phyloP scores from a whole-genome alignment of 2,888 invertebrate species.

The Podotricha telesiphe region DNA sequence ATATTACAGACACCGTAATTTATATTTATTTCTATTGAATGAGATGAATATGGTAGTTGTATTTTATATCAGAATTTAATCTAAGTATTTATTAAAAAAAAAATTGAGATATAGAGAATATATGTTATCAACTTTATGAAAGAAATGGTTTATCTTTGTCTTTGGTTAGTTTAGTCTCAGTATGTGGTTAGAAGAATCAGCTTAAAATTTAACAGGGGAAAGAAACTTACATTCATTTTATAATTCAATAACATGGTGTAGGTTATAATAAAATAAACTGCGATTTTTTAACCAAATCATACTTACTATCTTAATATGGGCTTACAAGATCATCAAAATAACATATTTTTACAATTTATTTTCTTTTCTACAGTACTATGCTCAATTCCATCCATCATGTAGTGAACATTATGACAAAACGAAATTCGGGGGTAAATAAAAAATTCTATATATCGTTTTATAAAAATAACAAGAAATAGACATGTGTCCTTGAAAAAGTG shows the following conservation, averaged over 20 bases:
- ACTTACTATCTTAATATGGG: background rate
- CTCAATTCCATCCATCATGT: background rate
- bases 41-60: background rate
- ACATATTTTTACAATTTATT: background rate
- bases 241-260: no score
- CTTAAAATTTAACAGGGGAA: background rate
- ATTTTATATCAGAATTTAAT: background rate
- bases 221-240: background rate
- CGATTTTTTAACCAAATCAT: background rate
- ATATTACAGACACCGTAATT: no score
- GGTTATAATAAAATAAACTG: no score
- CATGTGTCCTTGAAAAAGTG: slow-evolving; percentile 22
- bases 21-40: no score
- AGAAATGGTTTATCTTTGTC: background rate
- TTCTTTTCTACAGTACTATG: background rate
- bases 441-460: background rate
- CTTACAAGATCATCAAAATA: background rate
- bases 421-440: slow-evolving; percentile 1
- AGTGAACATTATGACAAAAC: background rate
- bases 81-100: background rate
- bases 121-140: background rate
- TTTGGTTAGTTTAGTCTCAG: background rate
- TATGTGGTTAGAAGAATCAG: background rate
- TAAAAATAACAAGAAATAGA: slow-evolving; percentile 4
- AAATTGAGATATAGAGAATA: background rate